Percentiles rank a stretch among this genome's conserved stretches.
Conservation (phyloP, 1,140 invertebrate genomes). For the Atopsyche davidsoni region DNA sequence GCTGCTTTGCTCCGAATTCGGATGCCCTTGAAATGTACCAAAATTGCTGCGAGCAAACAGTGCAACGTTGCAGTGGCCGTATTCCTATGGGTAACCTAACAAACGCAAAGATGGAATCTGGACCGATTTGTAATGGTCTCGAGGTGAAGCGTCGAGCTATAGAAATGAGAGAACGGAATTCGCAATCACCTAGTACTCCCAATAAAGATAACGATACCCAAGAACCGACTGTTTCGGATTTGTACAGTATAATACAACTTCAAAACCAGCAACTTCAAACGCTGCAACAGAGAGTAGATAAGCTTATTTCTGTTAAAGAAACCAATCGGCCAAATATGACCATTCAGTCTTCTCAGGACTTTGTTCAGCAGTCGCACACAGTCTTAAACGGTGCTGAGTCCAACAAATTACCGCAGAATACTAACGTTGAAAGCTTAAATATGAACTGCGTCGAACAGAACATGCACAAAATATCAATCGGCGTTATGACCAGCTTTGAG, state of each 20-base stretch:
- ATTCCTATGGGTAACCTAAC: too few species aligned
- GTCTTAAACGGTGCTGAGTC: conserved; percentile 30
- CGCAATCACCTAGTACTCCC: conserved; percentile 1
- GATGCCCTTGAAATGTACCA: too few species aligned
- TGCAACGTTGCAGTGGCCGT: too few species aligned
- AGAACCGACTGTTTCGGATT: conserved; percentile 48
- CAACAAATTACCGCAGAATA: conserved; percentile 34
- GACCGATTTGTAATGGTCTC: conserved; percentile 2
- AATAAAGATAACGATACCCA: not conserved
- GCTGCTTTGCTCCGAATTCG: too few species aligned
- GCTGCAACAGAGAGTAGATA: conserved; percentile 50
- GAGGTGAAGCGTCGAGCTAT: conserved; percentile 19
- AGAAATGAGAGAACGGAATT: conserved; percentile 3
- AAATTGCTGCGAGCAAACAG: too few species aligned
- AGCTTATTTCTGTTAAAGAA: conserved; percentile 36
- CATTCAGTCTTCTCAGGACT: conserved; percentile 19
- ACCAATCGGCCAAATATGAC: conserved; percentile 7
- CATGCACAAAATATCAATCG: conserved; percentile 59
- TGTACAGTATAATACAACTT: conserved; percentile 52
- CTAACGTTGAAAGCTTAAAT: conserved; percentile 48
- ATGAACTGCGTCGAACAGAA: conserved; percentile 40
- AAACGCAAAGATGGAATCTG: too few species aligned
- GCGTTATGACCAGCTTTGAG: conserved; percentile 66
- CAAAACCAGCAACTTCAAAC: conserved; percentile 52
- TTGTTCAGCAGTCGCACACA: not conserved